phyloP scores from a whole-genome alignment of 1,140 invertebrate genomes.

The Drosophila repleta region DNA sequence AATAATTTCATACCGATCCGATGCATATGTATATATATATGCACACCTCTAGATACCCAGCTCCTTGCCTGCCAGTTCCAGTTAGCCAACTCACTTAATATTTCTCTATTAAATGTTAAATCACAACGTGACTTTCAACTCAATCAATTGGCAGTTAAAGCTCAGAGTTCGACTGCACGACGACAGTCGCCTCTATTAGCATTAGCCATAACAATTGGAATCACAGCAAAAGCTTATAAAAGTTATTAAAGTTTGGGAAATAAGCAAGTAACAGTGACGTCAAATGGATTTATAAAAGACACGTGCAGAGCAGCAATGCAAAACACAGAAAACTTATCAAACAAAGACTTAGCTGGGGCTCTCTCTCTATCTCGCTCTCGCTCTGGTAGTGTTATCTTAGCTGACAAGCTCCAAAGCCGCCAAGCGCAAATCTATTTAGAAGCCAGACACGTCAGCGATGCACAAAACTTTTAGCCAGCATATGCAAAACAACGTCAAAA shows the following conservation, averaged over 20 bases:
- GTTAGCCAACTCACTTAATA: too few species aligned
- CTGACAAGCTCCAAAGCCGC: conserved; percentile 41
- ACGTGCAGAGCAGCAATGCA: conserved; percentile 30
- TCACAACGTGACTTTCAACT: too few species aligned
- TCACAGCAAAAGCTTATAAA: conserved; percentile 17
- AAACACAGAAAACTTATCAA: conserved; percentile 40
- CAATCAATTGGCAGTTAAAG: background rate
- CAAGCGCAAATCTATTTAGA: conserved; percentile 46
- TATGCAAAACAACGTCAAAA: conserved; percentile 60
- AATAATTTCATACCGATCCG: too few species aligned
- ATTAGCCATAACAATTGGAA: background rate
- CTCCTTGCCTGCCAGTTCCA: too few species aligned
- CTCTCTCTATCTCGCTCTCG: background rate
- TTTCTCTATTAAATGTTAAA: too few species aligned
- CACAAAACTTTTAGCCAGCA: conserved; percentile 51
- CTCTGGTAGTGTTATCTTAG: conserved; percentile 37
- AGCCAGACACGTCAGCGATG: conserved; percentile 41
- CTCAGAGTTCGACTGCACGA: background rate
- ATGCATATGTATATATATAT: too few species aligned
- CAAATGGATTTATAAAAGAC: conserved; percentile 16
- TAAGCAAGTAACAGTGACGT: background rate
- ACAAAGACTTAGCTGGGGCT: background rate
- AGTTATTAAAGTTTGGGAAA: conserved; percentile 27
- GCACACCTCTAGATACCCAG: too few species aligned
- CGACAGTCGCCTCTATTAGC: background rate